Percentiles rank a stretch among this genome's conserved stretches.
Conservation (phyloP, 92 coral and sea anemone species). For the Bergia puertoricense region DNA sequence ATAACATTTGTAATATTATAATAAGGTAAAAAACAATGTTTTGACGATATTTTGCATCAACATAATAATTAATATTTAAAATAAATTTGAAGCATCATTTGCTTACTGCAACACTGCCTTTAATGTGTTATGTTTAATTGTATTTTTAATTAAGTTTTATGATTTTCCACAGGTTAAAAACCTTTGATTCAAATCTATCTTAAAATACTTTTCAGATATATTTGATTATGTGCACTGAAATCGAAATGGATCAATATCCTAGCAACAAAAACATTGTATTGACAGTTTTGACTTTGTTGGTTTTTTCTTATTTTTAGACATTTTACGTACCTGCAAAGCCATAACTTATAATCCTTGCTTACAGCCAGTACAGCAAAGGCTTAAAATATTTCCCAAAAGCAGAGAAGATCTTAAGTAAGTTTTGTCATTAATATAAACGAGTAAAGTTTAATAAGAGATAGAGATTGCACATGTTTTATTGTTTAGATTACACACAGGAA, state of each 20-base stretch:
- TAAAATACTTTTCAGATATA: background rate
- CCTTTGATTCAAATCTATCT: background rate
- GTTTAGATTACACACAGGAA: constrained; percentile 29
- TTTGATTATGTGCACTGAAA: background rate
- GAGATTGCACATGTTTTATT: background rate
- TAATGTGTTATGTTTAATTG: no score
- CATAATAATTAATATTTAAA: no score
- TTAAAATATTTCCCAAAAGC: background rate
- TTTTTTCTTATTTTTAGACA: no score
- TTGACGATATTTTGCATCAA: background rate
- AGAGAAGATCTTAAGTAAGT: background rate
- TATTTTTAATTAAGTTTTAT: no score
- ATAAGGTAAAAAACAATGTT: no score
- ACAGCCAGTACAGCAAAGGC: background rate
- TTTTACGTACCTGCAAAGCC: background rate
- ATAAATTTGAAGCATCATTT: background rate
- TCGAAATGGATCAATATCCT: background rate
- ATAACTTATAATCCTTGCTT: background rate
- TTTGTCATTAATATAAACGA: constrained; percentile 15
- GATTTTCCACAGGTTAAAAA: background rate
- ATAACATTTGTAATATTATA: no score
- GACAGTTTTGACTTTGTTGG: background rate
- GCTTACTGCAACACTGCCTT: background rate
- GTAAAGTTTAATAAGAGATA: constrained; percentile 34
- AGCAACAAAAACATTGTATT: no score